Conservation (phyloP, 1,140 invertebrate species). For the Linepithema humile region DNA sequence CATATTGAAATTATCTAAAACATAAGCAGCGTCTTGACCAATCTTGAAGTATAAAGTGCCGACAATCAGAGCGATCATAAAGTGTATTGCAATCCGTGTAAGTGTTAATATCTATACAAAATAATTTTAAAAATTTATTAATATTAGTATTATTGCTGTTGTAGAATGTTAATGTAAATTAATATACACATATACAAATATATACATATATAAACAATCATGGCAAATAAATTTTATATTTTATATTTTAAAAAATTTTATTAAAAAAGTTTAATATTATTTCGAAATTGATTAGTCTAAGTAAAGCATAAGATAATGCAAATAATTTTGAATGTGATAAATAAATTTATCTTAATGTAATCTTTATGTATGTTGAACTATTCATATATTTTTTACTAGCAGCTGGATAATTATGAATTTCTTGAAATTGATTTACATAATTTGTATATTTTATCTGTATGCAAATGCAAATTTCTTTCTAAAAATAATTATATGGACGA, state of each 20-base stretch:
- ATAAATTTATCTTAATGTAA: too few relatives aligned
- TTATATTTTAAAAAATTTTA: background rate
- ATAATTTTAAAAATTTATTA: background rate
- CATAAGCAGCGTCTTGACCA: conserved; percentile 90
- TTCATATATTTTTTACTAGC: too few relatives aligned
- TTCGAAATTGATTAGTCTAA: background rate
- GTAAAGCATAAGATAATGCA: background rate
- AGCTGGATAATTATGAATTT: too few relatives aligned
- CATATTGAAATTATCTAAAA: conserved; percentile 91
- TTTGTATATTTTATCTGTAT: too few relatives aligned
- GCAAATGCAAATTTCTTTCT: too few relatives aligned
- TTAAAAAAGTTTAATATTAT: background rate
- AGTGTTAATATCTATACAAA: conserved; percentile 88
- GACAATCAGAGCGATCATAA: conserved; percentile 90
- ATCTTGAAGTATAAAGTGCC: conserved; percentile 92
- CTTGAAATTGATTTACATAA: too few relatives aligned
- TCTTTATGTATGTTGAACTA: too few relatives aligned
- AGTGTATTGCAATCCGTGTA: conserved; percentile 91
- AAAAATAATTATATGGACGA: too few relatives aligned
- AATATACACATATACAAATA: background rate
- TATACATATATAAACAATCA: background rate
- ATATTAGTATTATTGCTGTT: background rate
- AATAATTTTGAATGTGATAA: background rate
- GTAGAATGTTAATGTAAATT: background rate
- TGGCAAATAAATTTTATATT: background rate